Percentiles rank a stretch among this genome's conserved stretches.
Conservation (phyloP, 2,888 invertebrate genomes). For the Drosophila paracracens region DNA sequence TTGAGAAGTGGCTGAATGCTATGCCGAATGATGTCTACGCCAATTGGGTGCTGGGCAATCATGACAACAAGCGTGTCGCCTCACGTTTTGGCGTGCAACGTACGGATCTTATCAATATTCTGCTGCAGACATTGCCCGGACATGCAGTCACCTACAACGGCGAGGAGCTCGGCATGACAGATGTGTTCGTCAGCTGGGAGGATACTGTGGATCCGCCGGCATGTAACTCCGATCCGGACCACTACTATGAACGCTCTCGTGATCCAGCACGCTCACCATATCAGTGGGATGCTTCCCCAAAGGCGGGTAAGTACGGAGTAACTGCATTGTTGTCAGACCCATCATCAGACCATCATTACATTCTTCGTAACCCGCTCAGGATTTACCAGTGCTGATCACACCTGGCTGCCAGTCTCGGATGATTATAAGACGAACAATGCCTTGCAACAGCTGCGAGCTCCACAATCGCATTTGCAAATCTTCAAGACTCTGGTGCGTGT, state of each 20-base stretch:
- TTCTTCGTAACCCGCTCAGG: constrained; percentile 47
- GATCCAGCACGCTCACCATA: constrained; percentile 88
- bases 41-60: constrained; percentile 91
- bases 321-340: background rate
- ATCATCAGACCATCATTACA: too few relatives aligned
- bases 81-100: constrained; percentile 89
- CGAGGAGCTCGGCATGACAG: constrained; percentile 90
- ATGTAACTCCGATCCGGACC: constrained; percentile 85
- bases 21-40: constrained; percentile 87
- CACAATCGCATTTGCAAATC: constrained; percentile 88
- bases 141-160: constrained; percentile 94
- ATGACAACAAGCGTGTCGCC: constrained; percentile 90
- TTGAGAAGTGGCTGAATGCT: constrained; percentile 87
- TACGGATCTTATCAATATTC: constrained; percentile 92
- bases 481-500: constrained; percentile 87
- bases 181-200: constrained; percentile 85
- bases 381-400: constrained; percentile 82
- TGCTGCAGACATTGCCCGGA: constrained; percentile 92
- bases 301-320: constrained; percentile 73
- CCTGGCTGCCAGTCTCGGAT: constrained; percentile 90
- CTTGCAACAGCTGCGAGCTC: constrained; percentile 85
- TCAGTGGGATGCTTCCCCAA: constrained; percentile 87
- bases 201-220: constrained; percentile 87
- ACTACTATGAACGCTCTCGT: constrained; percentile 84
- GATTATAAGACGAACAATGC: constrained; percentile 88